Evolutionary conservation across 2,797 vertebrate species (phyloP).

Genomic region (Crossoptilon crossoptilon): DNA sequence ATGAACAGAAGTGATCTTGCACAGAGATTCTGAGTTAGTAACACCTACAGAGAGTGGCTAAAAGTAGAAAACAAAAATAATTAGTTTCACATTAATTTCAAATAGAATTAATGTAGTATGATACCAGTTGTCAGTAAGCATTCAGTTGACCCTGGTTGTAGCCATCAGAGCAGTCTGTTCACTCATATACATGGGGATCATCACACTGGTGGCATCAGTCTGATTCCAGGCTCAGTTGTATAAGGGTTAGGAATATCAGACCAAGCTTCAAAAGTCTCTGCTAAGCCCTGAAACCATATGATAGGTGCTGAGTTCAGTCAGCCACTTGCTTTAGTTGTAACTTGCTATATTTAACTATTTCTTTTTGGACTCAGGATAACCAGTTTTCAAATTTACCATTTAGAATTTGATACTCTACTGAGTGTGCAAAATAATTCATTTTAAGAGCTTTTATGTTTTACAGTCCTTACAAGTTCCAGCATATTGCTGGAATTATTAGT

Average conservation of each 20-base stretch:
- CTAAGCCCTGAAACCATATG: neutral
- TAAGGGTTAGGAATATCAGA: neutral
- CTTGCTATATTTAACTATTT: neutral
- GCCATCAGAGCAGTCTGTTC: neutral
- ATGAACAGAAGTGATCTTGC: neutral
- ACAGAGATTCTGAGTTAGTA: neutral
- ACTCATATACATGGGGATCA: neutral
- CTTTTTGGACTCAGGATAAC: neutral
- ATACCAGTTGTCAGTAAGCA: neutral
- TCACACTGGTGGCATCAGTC: neutral
- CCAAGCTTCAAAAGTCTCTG: neutral
- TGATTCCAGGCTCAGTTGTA: neutral
- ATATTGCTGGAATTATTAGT: too few relatives aligned
- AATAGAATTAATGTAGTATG: neutral
- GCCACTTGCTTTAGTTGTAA: neutral
- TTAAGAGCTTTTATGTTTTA: neutral
- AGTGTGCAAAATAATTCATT: neutral
- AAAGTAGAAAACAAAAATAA: neutral
- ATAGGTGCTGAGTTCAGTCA: neutral
- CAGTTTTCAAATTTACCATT: neutral
- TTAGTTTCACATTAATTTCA: neutral
- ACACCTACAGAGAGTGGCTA: neutral
- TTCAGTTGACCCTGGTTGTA: neutral
- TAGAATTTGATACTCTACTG: neutral
- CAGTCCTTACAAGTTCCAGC: neutral